A percentile compares a stretch with the other conserved stretches of the same genome.
These are phyloP conservation scores for Pristionchus fissidentatus DNA, from an alignment of 2,888 invertebrate species.

Conservation along the genomic window DNA sequence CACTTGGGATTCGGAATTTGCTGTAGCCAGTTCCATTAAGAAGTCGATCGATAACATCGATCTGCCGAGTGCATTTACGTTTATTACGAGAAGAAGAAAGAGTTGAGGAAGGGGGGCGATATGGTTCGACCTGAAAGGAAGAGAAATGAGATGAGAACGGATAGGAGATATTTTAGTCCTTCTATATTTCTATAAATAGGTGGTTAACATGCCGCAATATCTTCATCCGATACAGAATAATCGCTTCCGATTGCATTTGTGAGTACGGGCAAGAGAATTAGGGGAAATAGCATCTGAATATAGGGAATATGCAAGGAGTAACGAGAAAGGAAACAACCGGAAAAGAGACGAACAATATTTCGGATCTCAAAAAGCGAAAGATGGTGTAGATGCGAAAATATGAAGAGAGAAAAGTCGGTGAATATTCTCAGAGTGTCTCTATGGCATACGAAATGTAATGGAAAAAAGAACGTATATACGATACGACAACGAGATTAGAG, in stretches of 20 bases:
- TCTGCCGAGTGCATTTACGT: slow-evolving; percentile 71
- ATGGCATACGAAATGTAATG: slow-evolving; percentile 10
- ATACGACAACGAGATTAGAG: neutral
- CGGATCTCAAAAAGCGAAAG: neutral
- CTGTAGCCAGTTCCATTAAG: slow-evolving; percentile 75
- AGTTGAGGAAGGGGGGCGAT: neutral
- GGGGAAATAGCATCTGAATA: slow-evolving; percentile 26
- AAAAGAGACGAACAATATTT: too few relatives aligned
- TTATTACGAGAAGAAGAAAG: neutral
- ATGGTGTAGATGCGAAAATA: neutral
- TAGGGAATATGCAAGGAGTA: neutral
- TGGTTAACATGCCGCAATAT: neutral
- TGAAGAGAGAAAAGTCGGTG: slow-evolving; percentile 2
- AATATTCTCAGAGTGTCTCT: slow-evolving; percentile 22
- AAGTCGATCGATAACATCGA: slow-evolving; percentile 71
- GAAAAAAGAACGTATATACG: neutral
- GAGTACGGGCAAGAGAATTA: neutral
- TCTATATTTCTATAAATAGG: neutral
- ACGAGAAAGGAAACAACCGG: neutral
- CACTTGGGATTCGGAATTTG: slow-evolving; percentile 74
- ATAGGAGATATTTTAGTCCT: neutral
- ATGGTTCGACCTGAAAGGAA: neutral
- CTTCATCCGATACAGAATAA: slow-evolving; percentile 21
- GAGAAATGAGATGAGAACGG: neutral
- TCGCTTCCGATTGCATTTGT: neutral